Base-by-base conservation (phyloP, 2,888 invertebrate genomes). In the Spodoptera exigua region DNA sequence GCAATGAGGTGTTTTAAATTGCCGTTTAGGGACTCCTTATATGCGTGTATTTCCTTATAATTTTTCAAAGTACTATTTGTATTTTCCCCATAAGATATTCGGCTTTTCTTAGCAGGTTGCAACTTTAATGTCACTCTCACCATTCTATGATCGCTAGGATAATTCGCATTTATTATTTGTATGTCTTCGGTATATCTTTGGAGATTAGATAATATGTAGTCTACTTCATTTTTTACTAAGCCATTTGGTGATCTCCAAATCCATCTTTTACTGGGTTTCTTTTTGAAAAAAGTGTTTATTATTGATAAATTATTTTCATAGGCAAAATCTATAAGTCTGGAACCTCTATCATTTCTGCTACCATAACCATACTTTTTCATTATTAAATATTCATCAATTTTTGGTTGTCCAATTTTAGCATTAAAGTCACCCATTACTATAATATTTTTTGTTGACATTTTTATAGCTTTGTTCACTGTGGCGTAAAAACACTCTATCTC, bases 61-160 rank as follows among this genome's bases (percentile, higher is more conserved):
- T 52, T 3, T 47, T 59, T 17, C 5, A 17, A 12, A 53, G 46
- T 53, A 40, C 40, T 46, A 59, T 46, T 59, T 46, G n/a, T n/a
- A n/a, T n/a, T n/a, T n/a, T n/a, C n/a, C n/a, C n/a, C n/a, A n/a
- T n/a, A n/a, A n/a, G n/a, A n/a, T n/a, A n/a, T n/a, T n/a, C n/a
- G n/a, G n/a, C n/a, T n/a, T n/a, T n/a, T n/a, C n/a, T n/a, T n/a
- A n/a, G n/a, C n/a, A n/a, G n/a, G n/a, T n/a, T n/a, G n/a, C n/a
- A n/a, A n/a, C n/a, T n/a, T n/a, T n/a, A n/a, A n/a, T n/a, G n/a
- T n/a, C n/a, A n/a, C n/a, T n/a, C 18, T 18, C 2, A 18, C 2
- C 46, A 9, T 41, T 53, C 44, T 47, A 37, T 45, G 49, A 11
- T 51, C 51, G 12, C 40, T 46, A 46, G 43, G 1, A 32, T 37